A percentile compares a stretch with the other conserved stretches of the same genome.
phyloP scores from a whole-genome alignment of 2,113 vertebrate genomes.

The Dipodomys spectabilis region DNA sequence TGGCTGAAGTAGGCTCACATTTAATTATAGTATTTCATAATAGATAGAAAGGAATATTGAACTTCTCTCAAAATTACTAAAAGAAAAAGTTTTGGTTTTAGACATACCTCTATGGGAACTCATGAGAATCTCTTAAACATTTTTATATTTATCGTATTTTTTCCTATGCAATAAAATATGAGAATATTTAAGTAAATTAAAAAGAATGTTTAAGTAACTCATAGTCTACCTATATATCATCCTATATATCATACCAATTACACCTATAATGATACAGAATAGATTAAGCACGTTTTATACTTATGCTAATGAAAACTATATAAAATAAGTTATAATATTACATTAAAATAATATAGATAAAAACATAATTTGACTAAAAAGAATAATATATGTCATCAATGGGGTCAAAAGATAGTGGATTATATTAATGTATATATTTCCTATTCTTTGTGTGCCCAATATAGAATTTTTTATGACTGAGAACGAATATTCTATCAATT shows the following conservation, averaged over 20 bases:
- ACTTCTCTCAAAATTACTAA: constrained; percentile 11
- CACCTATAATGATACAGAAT: background rate
- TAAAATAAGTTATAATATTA: background rate
- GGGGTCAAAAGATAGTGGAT: background rate
- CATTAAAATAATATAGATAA: background rate
- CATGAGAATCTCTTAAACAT: constrained; percentile 11
- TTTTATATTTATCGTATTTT: background rate
- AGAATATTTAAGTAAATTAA: background rate
- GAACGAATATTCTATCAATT: background rate
- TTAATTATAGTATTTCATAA: background rate
- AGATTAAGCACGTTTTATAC: background rate
- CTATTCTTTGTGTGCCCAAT: background rate
- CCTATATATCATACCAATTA: background rate
- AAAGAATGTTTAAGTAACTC: background rate
- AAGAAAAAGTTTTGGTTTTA: background rate
- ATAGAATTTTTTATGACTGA: background rate
- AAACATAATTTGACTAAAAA: background rate
- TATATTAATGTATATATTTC: background rate
- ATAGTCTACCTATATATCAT: background rate
- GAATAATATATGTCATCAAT: background rate
- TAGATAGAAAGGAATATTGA: background rate
- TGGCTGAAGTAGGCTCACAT: constrained; percentile 7
- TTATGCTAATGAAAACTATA: background rate
- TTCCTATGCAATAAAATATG: background rate
- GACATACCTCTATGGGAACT: background rate